Evolutionary conservation across 1,140 invertebrate species (phyloP).

Genomic region (Drosophila simulans): DNA sequence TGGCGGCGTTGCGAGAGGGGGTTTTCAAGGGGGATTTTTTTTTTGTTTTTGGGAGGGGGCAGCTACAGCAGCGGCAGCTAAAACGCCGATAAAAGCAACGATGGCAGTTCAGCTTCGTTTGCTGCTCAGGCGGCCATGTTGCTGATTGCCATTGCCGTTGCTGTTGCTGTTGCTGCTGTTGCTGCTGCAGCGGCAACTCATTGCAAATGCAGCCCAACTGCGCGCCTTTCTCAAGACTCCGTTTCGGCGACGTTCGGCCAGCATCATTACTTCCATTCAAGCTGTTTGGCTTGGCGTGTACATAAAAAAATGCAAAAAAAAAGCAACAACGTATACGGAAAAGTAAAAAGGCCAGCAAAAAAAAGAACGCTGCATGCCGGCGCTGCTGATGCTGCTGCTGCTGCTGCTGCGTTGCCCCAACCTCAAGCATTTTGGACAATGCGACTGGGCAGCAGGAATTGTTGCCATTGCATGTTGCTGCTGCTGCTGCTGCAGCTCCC

Average conservation of each 20-base stretch:
- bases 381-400: slow-evolving; percentile 1
- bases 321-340: neutral
- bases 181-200: slow-evolving; percentile 67
- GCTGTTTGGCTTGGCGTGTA: slow-evolving; percentile 81
- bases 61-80: slow-evolving; percentile 43
- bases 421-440: slow-evolving; percentile 79
- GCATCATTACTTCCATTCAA: slow-evolving; percentile 83
- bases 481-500: slow-evolving; percentile 56
- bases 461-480: slow-evolving; percentile 72
- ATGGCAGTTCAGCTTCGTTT: slow-evolving; percentile 81
- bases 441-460: slow-evolving; percentile 66
- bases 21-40: neutral
- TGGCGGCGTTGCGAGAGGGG: neutral
- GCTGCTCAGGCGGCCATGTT: slow-evolving; percentile 81
- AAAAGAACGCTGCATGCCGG: slow-evolving; percentile 31
- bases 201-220: slow-evolving; percentile 79
- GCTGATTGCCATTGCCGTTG: slow-evolving; percentile 73
- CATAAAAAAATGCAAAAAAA: slow-evolving; percentile 67
- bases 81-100: slow-evolving; percentile 79
- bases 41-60: neutral
- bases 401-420: slow-evolving; percentile 45
- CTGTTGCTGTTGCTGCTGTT: slow-evolving; percentile 54
- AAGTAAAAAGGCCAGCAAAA: slow-evolving; percentile 9
- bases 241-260: slow-evolving; percentile 63
- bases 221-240: slow-evolving; percentile 76